A percentile compares a stretch with the other conserved stretches of the same genome.
Conservation (phyloP, 2,797 vertebrate genomes). For the Eidolon dupreanum region DNA sequence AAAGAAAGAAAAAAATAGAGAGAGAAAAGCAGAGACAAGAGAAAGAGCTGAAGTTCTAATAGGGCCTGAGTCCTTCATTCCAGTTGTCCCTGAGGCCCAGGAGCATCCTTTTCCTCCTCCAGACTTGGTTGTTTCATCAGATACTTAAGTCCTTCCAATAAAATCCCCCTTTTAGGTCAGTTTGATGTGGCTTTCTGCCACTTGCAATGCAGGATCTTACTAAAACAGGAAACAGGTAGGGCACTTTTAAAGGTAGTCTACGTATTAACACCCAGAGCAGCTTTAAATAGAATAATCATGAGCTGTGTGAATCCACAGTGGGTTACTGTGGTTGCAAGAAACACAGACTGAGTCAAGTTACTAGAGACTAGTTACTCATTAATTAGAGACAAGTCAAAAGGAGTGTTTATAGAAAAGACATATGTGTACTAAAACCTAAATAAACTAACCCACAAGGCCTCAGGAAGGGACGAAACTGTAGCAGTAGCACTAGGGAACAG, state of each 20-base stretch:
- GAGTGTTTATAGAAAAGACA: background rate
- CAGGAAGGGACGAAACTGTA: background rate
- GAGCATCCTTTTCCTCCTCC: background rate
- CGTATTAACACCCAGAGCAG: background rate
- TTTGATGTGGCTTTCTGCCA: constrained; percentile 23
- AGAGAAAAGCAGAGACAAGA: background rate
- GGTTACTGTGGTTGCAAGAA: constrained; percentile 25
- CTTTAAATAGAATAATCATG: background rate
- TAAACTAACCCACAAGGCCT: background rate
- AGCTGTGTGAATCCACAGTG: background rate
- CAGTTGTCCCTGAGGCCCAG: background rate
- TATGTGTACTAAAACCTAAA: background rate
- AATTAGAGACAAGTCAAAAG: constrained; percentile 32
- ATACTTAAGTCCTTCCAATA: background rate
- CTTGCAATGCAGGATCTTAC: background rate
- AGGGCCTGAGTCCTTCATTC: background rate
- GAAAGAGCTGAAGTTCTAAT: background rate
- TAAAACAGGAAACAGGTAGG: background rate
- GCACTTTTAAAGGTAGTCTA: background rate
- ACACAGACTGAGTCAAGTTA: constrained; percentile 22
- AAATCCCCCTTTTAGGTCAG: background rate
- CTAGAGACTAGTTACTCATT: background rate
- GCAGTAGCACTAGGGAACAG: background rate
- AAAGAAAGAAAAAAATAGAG: background rate
- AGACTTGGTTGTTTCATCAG: background rate